A percentile compares a stretch with the other conserved stretches of the same genome.
phyloP scores from a whole-genome alignment of 2,797 vertebrate genomes.

The Chromobotia macracanthus region DNA sequence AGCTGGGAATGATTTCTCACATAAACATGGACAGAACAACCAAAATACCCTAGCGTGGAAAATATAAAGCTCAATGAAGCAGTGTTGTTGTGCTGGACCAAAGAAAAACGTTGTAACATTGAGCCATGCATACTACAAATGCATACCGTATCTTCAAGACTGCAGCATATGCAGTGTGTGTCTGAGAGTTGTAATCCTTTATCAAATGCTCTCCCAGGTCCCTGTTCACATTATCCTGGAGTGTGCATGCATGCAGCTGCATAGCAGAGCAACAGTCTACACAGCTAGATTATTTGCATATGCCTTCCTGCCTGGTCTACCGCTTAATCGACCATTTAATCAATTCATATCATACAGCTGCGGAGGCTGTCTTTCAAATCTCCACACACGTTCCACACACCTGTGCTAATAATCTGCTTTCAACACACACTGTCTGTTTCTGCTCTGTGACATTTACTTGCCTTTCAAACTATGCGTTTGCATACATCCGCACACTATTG shows the following conservation, averaged over 20 bases:
- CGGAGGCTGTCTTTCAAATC: constrained; percentile 43
- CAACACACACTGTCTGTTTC: too few relatives aligned
- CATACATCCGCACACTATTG: too few relatives aligned
- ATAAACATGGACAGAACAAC: constrained; percentile 27
- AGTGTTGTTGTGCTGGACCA: constrained; percentile 2
- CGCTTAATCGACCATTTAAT: constrained; percentile 74
- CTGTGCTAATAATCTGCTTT: background rate
- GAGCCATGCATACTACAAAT: constrained; percentile 28
- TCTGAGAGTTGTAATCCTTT: constrained; percentile 61
- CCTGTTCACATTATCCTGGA: constrained; percentile 38
- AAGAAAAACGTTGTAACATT: constrained; percentile 16
- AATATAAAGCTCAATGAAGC: background rate
- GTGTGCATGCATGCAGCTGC: constrained; percentile 39
- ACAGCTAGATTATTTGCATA: constrained; percentile 72
- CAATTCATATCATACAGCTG: constrained; percentile 65
- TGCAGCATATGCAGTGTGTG: constrained; percentile 56
- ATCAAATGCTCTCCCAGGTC: constrained; percentile 48
- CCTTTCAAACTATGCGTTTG: too few relatives aligned
- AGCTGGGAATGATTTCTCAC: too few relatives aligned
- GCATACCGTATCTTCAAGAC: constrained; percentile 48
- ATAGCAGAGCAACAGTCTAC: constrained; percentile 62
- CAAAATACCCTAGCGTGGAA: constrained; percentile 15
- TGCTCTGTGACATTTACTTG: too few relatives aligned
- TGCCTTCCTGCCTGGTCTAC: constrained; percentile 64
- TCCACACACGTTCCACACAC: constrained; percentile 11